A percentile compares a stretch with the other conserved stretches of the same genome.
phyloP scores from a whole-genome alignment of 2,113 vertebrate species.

The Rattus rattus region DNA sequence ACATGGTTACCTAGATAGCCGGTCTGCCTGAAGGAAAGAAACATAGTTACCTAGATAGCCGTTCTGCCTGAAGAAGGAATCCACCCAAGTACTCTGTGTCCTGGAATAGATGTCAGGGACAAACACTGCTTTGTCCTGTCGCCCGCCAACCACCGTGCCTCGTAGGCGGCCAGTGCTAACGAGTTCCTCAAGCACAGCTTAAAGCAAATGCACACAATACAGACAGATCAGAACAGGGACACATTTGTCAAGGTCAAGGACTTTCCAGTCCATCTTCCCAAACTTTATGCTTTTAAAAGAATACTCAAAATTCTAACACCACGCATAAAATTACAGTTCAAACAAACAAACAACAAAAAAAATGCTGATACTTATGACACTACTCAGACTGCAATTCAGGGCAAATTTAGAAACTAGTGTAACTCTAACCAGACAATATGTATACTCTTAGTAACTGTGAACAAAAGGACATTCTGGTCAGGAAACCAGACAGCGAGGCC shows the following conservation, averaged over 20 bases:
- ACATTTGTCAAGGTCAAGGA: neutral
- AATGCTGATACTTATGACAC: neutral
- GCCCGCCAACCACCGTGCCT: slow-evolving; percentile 94
- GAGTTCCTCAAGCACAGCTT: slow-evolving; percentile 96
- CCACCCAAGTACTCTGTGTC: slow-evolving; percentile 97
- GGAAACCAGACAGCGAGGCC: neutral
- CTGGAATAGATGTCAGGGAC: slow-evolving; percentile 96
- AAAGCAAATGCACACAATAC: slow-evolving; percentile 60
- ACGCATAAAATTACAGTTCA: slow-evolving; percentile 49
- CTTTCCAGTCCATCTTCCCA: neutral
- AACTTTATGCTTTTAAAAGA: neutral
- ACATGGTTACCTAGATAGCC: slow-evolving; percentile 93
- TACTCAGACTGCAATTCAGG: neutral
- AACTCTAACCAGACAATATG: slow-evolving; percentile 38
- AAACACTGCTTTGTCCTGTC: slow-evolving; percentile 96
- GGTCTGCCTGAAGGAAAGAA: slow-evolving; percentile 88
- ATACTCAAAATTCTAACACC: slow-evolving; percentile 45
- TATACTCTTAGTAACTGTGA: neutral
- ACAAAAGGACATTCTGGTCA: neutral
- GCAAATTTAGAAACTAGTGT: slow-evolving; percentile 12
- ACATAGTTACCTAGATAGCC: slow-evolving; percentile 93
- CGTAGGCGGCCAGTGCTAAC: slow-evolving; percentile 93
- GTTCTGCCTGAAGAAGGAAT: slow-evolving; percentile 97
- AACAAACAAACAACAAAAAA: slow-evolving; percentile 1
- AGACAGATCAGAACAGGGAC: slow-evolving; percentile 45